Conservation (phyloP, 2,797 vertebrate genomes). For the Poecilia velifera region DNA sequence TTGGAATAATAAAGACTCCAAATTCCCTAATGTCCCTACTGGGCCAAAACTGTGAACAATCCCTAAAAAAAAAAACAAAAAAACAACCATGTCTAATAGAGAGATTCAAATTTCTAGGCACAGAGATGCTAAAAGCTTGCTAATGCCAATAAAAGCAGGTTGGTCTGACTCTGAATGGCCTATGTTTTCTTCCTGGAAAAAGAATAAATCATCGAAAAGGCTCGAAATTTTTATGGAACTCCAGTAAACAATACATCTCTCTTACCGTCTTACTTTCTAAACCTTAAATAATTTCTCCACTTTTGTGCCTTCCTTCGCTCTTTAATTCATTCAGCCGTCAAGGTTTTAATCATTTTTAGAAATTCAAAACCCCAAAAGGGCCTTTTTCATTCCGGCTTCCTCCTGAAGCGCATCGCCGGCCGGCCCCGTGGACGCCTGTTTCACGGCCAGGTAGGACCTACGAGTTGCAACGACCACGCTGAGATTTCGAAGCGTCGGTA, state of each 20-base stretch:
- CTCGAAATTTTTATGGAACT: background rate
- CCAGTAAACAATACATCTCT: background rate
- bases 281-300: background rate
- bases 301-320: background rate
- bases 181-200: background rate
- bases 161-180: background rate
- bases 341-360: background rate
- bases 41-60: background rate
- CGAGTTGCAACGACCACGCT: slow-evolving; percentile 38
- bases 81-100: background rate
- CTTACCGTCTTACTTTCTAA: background rate
- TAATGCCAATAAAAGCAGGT: background rate
- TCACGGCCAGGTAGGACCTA: slow-evolving; percentile 55
- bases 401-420: slow-evolving; percentile 10
- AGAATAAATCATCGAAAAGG: background rate
- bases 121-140: background rate
- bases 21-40: background rate
- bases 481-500: slow-evolving; percentile 69
- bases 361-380: background rate
- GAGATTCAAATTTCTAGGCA: background rate
- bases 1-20: background rate
- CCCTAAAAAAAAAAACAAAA: background rate
- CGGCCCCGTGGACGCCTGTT: slow-evolving; percentile 24
- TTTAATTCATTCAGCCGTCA: background rate
- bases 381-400: background rate